phyloP scores from a whole-genome alignment of 2,797 vertebrate species.

The Agapornis canus region DNA sequence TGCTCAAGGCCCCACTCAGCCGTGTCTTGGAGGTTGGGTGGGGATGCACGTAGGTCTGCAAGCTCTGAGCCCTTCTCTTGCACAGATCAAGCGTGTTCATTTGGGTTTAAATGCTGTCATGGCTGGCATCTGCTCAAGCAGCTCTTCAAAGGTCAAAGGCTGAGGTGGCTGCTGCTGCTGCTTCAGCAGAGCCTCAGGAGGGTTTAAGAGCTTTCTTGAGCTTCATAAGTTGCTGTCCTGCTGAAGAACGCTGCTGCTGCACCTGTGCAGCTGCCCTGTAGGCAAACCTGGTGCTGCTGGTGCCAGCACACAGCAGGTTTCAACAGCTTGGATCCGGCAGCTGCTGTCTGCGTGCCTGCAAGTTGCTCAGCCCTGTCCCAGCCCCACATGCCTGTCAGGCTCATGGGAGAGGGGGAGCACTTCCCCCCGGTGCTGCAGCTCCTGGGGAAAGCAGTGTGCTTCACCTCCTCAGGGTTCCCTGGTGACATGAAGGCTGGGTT shows the following conservation, averaged over 20 bases:
- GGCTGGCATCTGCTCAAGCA: too few species aligned
- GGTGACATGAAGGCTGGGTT: not conserved
- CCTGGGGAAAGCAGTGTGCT: not conserved
- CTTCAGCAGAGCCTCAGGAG: not conserved
- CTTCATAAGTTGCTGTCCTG: not conserved
- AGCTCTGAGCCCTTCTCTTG: not conserved
- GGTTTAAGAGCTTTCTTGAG: not conserved
- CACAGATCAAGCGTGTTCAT: accelerated
- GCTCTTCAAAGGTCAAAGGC: not conserved
- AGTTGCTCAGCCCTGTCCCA: accelerated
- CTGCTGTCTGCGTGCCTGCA: accelerated
- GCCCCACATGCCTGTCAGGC: accelerated
- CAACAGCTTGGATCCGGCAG: too few species aligned
- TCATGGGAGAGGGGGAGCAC: not conserved
- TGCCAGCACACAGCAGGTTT: accelerated
- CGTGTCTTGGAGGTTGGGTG: not conserved
- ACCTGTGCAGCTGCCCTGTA: not conserved
- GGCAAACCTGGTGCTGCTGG: not conserved
- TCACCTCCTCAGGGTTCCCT: not conserved
- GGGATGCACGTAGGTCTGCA: accelerated
- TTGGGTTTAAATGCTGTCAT: not conserved
- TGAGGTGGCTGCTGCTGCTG: not conserved
- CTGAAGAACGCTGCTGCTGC: accelerated
- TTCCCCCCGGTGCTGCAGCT: not conserved
- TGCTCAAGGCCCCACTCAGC: not conserved